phyloP scores from a whole-genome alignment of 35 echinoderm and acorn worm genomes.

The Hemicentrotus pulcherrimus region DNA sequence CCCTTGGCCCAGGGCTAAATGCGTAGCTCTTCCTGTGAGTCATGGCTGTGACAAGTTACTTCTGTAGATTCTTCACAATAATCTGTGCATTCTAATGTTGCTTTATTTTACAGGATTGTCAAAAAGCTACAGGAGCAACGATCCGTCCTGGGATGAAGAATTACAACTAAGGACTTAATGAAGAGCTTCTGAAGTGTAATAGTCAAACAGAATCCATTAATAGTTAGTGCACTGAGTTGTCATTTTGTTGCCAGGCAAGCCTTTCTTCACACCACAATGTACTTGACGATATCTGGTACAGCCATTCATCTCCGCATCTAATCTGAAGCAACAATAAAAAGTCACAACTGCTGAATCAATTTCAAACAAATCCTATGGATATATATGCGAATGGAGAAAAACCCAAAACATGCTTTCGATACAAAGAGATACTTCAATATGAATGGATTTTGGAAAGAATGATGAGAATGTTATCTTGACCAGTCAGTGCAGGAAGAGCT shows the following conservation, averaged over 20 bases:
- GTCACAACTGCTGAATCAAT: background rate
- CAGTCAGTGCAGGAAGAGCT: background rate
- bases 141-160: background rate
- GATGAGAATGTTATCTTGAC: background rate
- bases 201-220: background rate
- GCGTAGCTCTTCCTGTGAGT: background rate
- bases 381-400: background rate
- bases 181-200: background rate
- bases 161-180: background rate
- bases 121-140: background rate
- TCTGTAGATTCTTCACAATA: background rate
- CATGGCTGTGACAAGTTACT: background rate
- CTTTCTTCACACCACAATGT: background rate
- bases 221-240: background rate
- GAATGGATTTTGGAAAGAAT: background rate
- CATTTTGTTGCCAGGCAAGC: background rate
- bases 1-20: background rate
- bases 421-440: background rate
- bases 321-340: background rate
- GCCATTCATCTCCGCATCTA: background rate
- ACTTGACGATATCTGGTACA: background rate
- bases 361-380: background rate
- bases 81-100: background rate
- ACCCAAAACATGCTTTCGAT: background rate
- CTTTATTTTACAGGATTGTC: background rate